phyloP scores from a whole-genome alignment of 1,140 invertebrate genomes.

The Trialeurodes vaporariorum region DNA sequence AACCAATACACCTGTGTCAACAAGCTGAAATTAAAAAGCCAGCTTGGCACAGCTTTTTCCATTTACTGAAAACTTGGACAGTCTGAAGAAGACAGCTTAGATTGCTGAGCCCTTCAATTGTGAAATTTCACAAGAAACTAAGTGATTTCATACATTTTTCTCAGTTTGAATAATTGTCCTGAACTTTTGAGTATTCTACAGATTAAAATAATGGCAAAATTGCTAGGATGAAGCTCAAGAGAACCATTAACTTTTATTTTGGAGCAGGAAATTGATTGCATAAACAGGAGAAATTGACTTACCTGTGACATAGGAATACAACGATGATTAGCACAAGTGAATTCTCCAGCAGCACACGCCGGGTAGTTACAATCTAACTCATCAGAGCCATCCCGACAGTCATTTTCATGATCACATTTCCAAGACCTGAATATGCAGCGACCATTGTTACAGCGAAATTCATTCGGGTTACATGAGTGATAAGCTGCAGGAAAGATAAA shows the following conservation, averaged over 20 bases:
- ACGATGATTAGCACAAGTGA: conserved; percentile 81
- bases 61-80: no score
- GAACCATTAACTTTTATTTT: no score
- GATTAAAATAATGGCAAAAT: conserved; percentile 6
- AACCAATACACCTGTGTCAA: no score
- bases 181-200: no score
- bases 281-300: no score
- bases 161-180: no score
- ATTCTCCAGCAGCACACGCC: conserved; percentile 80
- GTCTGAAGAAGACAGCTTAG: no score
- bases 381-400: conserved; percentile 87
- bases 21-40: no score
- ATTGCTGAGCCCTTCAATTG: no score
- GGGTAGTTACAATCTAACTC: conserved; percentile 85
- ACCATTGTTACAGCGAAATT: conserved; percentile 89
- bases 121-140: no score
- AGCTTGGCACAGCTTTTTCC: no score
- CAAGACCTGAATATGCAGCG: conserved; percentile 90
- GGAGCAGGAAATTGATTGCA: neutral
- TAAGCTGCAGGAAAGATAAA: conserved; percentile 48
- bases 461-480: conserved; percentile 82
- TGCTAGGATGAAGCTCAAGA: neutral
- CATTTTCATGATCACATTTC: conserved; percentile 91
- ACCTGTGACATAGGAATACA: conserved; percentile 73
- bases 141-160: no score